These are phyloP conservation scores for Drosophila borborema DNA, from an alignment of 2,888 invertebrate species.

Conservation along the genomic window DNA sequence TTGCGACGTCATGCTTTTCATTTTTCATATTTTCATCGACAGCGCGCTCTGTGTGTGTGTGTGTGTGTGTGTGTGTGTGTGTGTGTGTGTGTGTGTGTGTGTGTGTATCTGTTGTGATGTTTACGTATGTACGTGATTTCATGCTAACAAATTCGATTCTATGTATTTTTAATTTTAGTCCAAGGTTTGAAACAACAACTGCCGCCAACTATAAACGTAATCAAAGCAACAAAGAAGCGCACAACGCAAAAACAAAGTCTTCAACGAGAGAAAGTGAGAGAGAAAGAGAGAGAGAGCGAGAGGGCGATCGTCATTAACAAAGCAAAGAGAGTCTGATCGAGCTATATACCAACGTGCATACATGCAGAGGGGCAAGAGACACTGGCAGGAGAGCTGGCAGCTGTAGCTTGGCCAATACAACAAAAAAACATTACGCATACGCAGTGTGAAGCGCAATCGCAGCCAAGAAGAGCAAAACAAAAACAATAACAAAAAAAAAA, in stretches of 20 bases:
- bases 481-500: no score
- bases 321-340: slow-evolving; percentile 19
- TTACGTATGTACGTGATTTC: slow-evolving; percentile 74
- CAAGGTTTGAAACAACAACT: slow-evolving; percentile 81
- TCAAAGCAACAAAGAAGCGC: slow-evolving; percentile 61
- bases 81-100: slow-evolving; percentile 5
- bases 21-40: slow-evolving; percentile 25
- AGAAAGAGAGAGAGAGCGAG: slow-evolving; percentile 1
- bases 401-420: slow-evolving; percentile 59
- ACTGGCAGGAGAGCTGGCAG: slow-evolving; percentile 25
- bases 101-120: slow-evolving; percentile 42
- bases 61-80: slow-evolving; percentile 17
- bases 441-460: slow-evolving; percentile 65
- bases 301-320: slow-evolving; percentile 1
- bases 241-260: slow-evolving; percentile 63
- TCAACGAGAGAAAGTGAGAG: slow-evolving; percentile 19
- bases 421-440: slow-evolving; percentile 67
- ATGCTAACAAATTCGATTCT: slow-evolving; percentile 74
- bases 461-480: slow-evolving; percentile 24
- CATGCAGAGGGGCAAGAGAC: neutral
- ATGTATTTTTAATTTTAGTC: slow-evolving; percentile 83
- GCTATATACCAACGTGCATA: slow-evolving; percentile 8
- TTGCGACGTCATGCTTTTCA: slow-evolving; percentile 33
- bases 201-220: slow-evolving; percentile 59
- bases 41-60: no score